phyloP scores from a whole-genome alignment of 2,888 invertebrate species.

The Trichogramma dendrolimi region DNA sequence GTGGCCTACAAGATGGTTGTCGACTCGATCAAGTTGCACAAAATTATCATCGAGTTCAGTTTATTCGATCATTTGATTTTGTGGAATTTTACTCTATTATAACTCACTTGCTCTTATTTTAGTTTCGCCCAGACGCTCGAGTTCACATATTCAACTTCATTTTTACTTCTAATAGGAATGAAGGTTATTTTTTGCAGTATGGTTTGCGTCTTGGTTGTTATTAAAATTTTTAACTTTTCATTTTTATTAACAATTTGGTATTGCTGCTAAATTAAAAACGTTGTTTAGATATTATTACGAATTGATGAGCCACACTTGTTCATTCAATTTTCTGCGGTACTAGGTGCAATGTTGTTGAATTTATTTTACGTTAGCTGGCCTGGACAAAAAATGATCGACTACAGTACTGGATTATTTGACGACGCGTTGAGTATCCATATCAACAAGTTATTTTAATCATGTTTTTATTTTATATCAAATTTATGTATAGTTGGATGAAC shows the following conservation, averaged over 20 bases:
- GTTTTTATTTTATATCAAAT: neutral
- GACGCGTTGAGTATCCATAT: neutral
- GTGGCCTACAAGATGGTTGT: neutral
- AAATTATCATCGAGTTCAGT: conserved; percentile 4
- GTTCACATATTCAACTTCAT: neutral
- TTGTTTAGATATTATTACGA: neutral
- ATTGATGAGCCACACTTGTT: neutral
- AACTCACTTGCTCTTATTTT: neutral
- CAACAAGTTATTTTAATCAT: neutral
- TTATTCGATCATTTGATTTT: neutral
- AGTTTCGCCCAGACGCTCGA: conserved; percentile 10
- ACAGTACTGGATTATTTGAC: conserved; percentile 2
- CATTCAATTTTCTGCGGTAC: neutral
- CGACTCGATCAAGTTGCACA: conserved; percentile 1
- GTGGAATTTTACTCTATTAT: neutral
- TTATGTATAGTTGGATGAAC: neutral
- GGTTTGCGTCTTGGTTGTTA: neutral
- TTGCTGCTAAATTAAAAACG: neutral
- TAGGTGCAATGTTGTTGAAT: conserved; percentile 5
- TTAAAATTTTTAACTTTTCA: neutral
- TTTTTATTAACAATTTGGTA: neutral
- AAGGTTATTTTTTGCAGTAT: neutral
- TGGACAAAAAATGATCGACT: conserved; percentile 11
- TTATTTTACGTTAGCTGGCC: conserved; percentile 12
- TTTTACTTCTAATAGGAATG: conserved; percentile 5